Percentiles rank a stretch among this genome's conserved stretches.
These are phyloP conservation scores for Chironomus striatipennis DNA, from an alignment of 1,140 invertebrate species.

Conservation along the genomic window DNA sequence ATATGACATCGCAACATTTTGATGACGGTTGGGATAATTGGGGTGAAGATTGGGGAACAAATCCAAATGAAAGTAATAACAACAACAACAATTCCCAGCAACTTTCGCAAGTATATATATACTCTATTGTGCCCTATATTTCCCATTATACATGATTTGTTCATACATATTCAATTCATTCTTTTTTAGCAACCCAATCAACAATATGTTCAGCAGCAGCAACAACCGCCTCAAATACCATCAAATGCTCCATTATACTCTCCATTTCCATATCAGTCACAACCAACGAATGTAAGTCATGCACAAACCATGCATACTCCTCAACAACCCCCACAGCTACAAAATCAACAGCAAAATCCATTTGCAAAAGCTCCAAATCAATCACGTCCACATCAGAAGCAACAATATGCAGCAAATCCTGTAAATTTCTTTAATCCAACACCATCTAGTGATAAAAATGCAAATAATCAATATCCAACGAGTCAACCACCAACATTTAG, in stretches of 20 bases:
- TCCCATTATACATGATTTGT: not conserved
- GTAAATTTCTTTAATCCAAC: conserved; percentile 11
- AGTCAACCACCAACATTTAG: too few relatives aligned
- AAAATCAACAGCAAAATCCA: not conserved
- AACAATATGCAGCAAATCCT: not conserved
- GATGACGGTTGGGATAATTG: conserved; percentile 1
- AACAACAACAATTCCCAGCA: conserved; percentile 19
- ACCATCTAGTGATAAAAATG: not conserved
- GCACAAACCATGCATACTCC: too few relatives aligned
- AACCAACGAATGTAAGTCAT: not conserved
- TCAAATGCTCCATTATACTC: not conserved
- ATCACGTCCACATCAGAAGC: not conserved
- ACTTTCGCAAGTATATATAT: not conserved
- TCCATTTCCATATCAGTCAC: not conserved
- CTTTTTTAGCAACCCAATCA: conserved; percentile 2
- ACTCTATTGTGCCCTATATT: not conserved
- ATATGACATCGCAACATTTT: not conserved
- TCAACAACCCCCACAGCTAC: not conserved
- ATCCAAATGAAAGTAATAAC: not conserved
- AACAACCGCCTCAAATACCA: not conserved
- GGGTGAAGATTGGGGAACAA: not conserved
- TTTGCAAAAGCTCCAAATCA: not conserved
- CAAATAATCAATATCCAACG: not conserved
- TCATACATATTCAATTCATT: not conserved
- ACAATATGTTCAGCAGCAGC: not conserved